Base-by-base conservation (phyloP, 2,888 invertebrate species). In the Temnothorax rugatulus region DNA sequence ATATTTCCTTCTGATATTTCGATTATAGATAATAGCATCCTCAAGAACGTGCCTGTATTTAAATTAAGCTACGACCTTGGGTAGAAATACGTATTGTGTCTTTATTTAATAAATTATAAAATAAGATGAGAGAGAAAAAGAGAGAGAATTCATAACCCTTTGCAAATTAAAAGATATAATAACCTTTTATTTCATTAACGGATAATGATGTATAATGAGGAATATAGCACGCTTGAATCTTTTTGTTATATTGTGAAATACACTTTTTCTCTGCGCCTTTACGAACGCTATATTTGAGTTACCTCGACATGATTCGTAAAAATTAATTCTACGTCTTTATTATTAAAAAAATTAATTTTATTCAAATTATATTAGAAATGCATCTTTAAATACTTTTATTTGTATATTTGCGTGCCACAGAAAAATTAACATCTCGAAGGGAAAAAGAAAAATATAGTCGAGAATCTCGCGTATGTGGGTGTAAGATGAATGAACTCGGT, bases 51-150 rank as follows among this genome's bases (percentile, higher is more conserved):
- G 21, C 38, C 4, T 25, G 21, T 25, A 52, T 52, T 52, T 64
- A 52, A 50, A 76, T 75, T 54, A 5, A 54, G 15, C 25, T 57
- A 18, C 4, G 9, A 9, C 5, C 9, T 57, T 25, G 57, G 0
- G 4, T 11, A n/a, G 25, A 59, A 59, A 74, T 38, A 54, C 25
- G n/a, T 9, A 54, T 57, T 44, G 41, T 44, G 9, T n/a, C n/a
- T 59, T 61, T 47, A n/a, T 61, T 74, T 57, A 59, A 44, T 44
- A 74, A 59, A 59, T 59, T 29, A 21, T 59, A 44, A 57, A n/a
- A 47, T 59, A 29, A 44, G 13, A n/a, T 18, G 9, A 25, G n/a
- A 50, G 29, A 69, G 18, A 18, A 4, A n/a, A n/a, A 38, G 5
- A 47, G 18, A 68, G 5, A 50, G 15, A 50, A 18, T 8, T 73